Conservation (phyloP, 2,113 vertebrate genomes). For the Lycaon pictus region DNA sequence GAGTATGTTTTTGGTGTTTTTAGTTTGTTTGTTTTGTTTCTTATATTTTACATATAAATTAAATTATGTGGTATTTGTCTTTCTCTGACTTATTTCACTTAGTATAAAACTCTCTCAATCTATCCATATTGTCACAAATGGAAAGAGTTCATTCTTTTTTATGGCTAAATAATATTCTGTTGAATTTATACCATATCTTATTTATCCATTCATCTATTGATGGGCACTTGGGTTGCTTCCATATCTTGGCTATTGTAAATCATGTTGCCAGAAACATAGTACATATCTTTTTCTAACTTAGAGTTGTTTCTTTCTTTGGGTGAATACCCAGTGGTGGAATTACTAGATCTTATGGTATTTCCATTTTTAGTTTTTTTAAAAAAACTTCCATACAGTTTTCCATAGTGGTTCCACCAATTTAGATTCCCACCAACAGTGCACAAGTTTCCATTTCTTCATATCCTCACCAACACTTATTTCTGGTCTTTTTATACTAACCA, state of each 20-base stretch:
- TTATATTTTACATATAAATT: background rate
- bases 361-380: background rate
- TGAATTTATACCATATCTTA: background rate
- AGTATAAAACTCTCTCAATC: background rate
- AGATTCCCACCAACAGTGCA: background rate
- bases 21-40: background rate
- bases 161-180: background rate
- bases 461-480: background rate
- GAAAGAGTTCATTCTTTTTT: background rate
- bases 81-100: background rate
- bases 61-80: background rate
- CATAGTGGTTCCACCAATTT: background rate
- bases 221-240: background rate
- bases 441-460: background rate
- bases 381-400: background rate
- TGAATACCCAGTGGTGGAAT: background rate
- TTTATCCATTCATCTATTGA: background rate
- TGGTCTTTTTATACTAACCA: background rate
- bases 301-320: background rate
- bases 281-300: background rate
- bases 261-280: background rate
- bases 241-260: background rate
- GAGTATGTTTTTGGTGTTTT: background rate
- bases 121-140: background rate
- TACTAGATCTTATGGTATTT: background rate